These are phyloP conservation scores for Monochamus alternatus DNA, from an alignment of 2,888 invertebrate genomes.

Conservation along the genomic window DNA sequence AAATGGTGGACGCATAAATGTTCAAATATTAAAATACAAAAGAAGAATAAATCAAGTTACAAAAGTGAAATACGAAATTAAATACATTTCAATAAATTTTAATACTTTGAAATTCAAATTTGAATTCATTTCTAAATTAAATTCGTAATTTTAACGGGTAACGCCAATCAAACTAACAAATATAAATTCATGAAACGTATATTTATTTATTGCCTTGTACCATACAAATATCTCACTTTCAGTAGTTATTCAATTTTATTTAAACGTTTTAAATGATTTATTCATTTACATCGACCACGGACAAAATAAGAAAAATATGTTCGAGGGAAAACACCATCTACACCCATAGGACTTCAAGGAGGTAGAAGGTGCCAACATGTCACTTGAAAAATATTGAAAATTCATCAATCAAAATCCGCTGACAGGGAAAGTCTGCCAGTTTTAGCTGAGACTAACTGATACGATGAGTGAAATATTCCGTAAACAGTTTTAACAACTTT, in stretches of 20 bases:
- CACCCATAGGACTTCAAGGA: neutral
- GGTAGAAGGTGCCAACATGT: constrained; percentile 6
- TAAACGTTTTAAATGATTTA: neutral
- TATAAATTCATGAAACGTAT: constrained; percentile 9
- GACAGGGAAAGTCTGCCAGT: constrained; percentile 22
- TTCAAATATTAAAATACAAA: neutral
- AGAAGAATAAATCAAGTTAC: neutral
- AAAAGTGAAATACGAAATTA: neutral
- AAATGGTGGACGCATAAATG: no score
- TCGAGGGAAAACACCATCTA: neutral
- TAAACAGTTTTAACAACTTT: neutral
- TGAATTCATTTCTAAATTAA: constrained; percentile 12
- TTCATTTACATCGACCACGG: neutral
- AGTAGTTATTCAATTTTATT: neutral
- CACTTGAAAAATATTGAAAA: constrained; percentile 35
- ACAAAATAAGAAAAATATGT: constrained; percentile 2
- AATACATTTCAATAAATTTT: neutral
- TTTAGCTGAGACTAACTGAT: constrained; percentile 17
- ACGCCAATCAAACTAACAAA: constrained; percentile 30
- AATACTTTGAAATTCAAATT: constrained; percentile 13
- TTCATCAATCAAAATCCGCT: constrained; percentile 28
- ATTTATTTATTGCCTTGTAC: neutral
- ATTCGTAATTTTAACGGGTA: constrained; percentile 17
- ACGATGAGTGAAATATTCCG: constrained; percentile 8
- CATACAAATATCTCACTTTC: neutral